Percentiles rank a stretch among this genome's conserved stretches.
Conservation (phyloP, 2,113 vertebrate species). For the Rhinoptilus africanus region DNA sequence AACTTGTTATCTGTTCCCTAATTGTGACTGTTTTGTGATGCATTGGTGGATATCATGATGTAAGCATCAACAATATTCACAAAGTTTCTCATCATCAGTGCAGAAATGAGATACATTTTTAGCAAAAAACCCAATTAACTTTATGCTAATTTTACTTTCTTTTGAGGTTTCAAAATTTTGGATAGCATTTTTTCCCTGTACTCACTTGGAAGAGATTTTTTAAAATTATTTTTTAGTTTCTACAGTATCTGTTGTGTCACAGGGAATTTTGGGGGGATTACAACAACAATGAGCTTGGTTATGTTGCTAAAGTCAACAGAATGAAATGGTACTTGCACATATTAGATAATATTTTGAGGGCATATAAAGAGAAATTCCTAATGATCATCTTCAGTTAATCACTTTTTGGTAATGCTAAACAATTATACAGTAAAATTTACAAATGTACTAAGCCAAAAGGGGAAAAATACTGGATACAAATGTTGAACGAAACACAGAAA, state of each 20-base stretch:
- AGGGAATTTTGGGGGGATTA: neutral
- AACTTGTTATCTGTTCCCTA: neutral
- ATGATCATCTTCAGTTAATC: neutral
- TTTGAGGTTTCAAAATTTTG: neutral
- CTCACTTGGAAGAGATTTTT: neutral
- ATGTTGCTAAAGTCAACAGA: neutral
- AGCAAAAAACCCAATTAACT: neutral
- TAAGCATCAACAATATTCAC: neutral
- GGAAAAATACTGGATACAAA: neutral
- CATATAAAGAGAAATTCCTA: neutral
- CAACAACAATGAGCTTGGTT: neutral
- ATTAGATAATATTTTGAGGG: neutral
- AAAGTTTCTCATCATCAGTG: neutral
- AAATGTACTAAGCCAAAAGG: neutral
- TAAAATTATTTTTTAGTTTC: neutral
- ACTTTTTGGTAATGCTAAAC: neutral
- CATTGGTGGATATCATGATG: neutral
- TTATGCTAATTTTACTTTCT: neutral
- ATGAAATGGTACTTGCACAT: neutral
- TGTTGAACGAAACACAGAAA: neutral
- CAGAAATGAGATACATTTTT: neutral
- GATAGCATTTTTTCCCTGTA: neutral
- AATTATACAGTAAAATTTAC: neutral
- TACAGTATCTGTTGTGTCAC: neutral
- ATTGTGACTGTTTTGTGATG: neutral